Base-by-base conservation (phyloP, 2,888 invertebrate genomes). In the Loripinus fragilis region DNA sequence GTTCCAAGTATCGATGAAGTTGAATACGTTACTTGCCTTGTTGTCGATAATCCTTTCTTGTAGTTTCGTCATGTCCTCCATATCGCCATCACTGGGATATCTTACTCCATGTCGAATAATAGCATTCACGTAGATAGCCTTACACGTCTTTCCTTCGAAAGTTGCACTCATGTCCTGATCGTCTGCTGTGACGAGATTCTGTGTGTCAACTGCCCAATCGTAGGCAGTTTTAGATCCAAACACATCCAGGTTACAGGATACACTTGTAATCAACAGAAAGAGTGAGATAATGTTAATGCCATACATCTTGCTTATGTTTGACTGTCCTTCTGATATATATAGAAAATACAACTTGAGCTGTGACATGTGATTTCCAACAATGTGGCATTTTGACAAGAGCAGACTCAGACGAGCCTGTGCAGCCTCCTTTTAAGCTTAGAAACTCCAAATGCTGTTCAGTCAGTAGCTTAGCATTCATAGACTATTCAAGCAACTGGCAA, bases 171-270 rank as follows among this genome's bases (percentile, higher is more conserved):
- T 60, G 33, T 73, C 33, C 8, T 67, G 60, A 17, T 48, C 60
- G 25, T 38, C 25, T 3, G 25, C 15, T 23, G 50, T 15, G 1
- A 55, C 67, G 25, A 3, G 25, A 23, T 52, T 45, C n/a, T 33
- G 67, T 17, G 67, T 48, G 41, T 74, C 50, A 5, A 67, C 67
- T 25, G 80, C 69, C 83, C 83, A 83, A 2, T 73, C 42, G 33
- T 83, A 83, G 23, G 72, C 30, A 1, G 83, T 83, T 45, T 83
- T 83, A 2, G 76, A 65, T 12, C 74, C 41, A 60, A 83, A 83
- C 20, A 71, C 80, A 65, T 78, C 83, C 76, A 73, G 76, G 12
- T 67, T 25, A 15, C 52, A 52, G 7, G 10, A 25, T 52, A 25
- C 52, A 25, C 23, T 25, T 5, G 23, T 25, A 25, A 25, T 8